A percentile compares a stretch with the other conserved stretches of the same genome.
These are phyloP conservation scores for Saccopteryx leptura DNA, from an alignment of 2,113 vertebrate genomes.

Conservation along the genomic window DNA sequence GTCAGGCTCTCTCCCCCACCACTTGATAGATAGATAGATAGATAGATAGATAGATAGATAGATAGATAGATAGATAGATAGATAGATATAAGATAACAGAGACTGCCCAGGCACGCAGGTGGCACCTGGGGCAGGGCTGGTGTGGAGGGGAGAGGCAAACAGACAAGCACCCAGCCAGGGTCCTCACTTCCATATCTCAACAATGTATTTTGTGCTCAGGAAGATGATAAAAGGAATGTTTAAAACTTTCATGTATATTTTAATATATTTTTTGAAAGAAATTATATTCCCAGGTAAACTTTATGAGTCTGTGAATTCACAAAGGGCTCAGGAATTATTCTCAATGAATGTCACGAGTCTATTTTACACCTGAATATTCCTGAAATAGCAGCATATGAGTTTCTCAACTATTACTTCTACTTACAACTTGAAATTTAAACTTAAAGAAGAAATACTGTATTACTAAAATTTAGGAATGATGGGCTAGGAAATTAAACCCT, in stretches of 20 bases:
- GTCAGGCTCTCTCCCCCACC: too few relatives aligned
- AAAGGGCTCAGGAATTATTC: neutral
- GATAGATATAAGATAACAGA: neutral
- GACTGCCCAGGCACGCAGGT: neutral
- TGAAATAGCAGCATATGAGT: neutral
- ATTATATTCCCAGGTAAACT: neutral
- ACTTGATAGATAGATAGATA: too few relatives aligned
- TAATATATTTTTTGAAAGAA: neutral
- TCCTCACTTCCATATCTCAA: neutral
- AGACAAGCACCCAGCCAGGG: fast-evolving
- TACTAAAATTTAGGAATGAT: conserved; percentile 14
- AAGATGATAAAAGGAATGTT: neutral
- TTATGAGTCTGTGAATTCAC: neutral
- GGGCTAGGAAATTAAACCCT: neutral
- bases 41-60: too few relatives aligned
- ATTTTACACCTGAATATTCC: neutral
- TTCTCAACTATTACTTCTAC: neutral
- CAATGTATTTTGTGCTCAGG: neutral
- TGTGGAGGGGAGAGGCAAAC: too few relatives aligned
- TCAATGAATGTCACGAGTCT: neutral
- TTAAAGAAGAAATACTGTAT: neutral
- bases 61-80: too few relatives aligned
- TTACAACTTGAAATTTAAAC: neutral
- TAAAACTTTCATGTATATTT: neutral
- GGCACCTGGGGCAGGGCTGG: neutral